phyloP scores from a whole-genome alignment of 2,113 vertebrate species.

The Sciurus niger region DNA sequence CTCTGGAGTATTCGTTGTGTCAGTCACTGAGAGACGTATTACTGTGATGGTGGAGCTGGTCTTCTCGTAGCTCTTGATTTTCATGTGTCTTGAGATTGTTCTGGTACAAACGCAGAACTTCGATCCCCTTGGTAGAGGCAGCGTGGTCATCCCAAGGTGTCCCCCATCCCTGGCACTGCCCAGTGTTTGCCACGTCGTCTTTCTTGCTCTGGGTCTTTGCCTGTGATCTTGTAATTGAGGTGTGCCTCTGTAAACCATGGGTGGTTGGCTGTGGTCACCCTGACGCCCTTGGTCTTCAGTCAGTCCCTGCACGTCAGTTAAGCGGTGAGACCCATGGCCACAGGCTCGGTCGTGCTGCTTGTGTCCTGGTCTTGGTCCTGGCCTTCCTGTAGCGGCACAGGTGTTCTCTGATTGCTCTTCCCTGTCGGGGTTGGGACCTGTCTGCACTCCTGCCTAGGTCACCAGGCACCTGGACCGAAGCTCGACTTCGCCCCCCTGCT shows the following conservation, averaged over 20 bases:
- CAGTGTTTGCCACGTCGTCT: neutral
- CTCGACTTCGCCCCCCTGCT: neutral
- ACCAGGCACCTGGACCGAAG: too few species aligned
- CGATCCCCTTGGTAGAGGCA: neutral
- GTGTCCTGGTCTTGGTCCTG: neutral
- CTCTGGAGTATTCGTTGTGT: neutral
- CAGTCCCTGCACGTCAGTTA: neutral
- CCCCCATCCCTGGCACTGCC: neutral
- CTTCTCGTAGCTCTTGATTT: neutral
- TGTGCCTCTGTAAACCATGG: neutral
- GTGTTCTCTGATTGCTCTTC: too few species aligned
- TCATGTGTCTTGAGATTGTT: neutral
- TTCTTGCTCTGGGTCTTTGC: neutral
- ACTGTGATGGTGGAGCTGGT: neutral
- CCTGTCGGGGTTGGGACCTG: too few species aligned
- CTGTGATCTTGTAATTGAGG: neutral
- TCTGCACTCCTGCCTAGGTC: too few species aligned
- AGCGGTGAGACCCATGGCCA: accelerated
- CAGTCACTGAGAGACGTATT: neutral
- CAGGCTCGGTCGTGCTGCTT: accelerated
- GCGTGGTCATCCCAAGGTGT: accelerated
- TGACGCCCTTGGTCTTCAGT: neutral
- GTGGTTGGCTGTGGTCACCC: neutral
- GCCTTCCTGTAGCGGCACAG: accelerated
- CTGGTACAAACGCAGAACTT: too few species aligned